phyloP scores from a whole-genome alignment of 2,113 vertebrate species.

The Archocentrus centrarchus region DNA sequence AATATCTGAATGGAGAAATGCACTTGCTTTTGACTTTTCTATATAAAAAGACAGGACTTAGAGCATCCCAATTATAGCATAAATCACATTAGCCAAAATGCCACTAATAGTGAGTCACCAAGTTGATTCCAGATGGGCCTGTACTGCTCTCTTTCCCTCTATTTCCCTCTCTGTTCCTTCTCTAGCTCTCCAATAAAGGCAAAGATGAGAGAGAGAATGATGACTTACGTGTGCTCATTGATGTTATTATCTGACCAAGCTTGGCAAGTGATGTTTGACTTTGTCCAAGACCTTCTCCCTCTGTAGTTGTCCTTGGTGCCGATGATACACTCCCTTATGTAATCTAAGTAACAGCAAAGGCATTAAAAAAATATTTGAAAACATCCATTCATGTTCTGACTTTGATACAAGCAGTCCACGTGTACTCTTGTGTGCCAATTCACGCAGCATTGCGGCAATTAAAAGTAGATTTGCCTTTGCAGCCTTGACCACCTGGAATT shows the following conservation, averaged over 20 bases:
- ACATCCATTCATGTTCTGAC: conserved; percentile 14
- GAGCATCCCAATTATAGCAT: background rate
- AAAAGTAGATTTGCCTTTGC: conserved; percentile 18
- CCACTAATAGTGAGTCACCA: background rate
- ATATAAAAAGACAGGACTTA: background rate
- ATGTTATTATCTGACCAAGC: conserved; percentile 95
- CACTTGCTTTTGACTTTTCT: background rate
- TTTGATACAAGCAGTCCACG: background rate
- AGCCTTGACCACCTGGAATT: conserved; percentile 35
- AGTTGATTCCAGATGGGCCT: background rate
- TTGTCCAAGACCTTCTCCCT: conserved; percentile 90
- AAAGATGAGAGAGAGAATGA: background rate
- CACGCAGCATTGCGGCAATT: conserved; percentile 7
- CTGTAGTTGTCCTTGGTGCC: conserved; percentile 92
- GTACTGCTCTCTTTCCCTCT: background rate
- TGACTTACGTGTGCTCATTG: conserved; percentile 94
- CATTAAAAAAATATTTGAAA: conserved; percentile 50
- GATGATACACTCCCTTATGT: conserved; percentile 91
- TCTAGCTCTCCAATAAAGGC: background rate
- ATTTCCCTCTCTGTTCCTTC: background rate
- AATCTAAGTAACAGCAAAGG: conserved; percentile 81
- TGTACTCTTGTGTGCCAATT: conserved; percentile 2
- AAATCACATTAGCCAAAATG: background rate
- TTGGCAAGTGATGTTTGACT: conserved; percentile 92
- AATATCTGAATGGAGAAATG: background rate